Conservation (phyloP, 1,140 invertebrate genomes). For the Stegodyphus dumicola region DNA sequence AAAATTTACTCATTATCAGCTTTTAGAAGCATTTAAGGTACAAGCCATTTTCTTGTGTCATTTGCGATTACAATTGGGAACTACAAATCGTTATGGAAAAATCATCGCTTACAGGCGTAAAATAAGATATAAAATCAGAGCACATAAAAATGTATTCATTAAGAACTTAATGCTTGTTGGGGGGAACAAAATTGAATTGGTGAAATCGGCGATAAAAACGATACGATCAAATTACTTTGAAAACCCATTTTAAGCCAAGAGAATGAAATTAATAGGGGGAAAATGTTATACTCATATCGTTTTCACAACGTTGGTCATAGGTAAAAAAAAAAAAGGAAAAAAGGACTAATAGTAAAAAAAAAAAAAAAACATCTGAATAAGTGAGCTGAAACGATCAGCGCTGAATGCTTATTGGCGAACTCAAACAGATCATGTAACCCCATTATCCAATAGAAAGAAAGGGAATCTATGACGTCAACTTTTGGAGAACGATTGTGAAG, state of each 20-base stretch:
- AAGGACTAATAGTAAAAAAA: not conserved
- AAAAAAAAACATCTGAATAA: conserved; percentile 17
- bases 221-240: conserved; percentile 51
- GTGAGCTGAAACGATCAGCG: conserved; percentile 25
- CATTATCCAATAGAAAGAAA: conserved; percentile 58
- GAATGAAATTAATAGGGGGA: conserved; percentile 54
- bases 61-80: too few relatives aligned
- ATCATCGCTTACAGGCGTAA: too few relatives aligned
- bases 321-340: not conserved
- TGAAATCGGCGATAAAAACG: conserved; percentile 39
- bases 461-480: conserved; percentile 49
- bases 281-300: conserved; percentile 6
- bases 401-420: conserved; percentile 57
- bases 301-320: not conserved
- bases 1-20: too few relatives aligned
- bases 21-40: too few relatives aligned
- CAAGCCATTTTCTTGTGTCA: too few relatives aligned
- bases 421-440: conserved; percentile 54
- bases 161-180: conserved; percentile 9
- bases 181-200: conserved; percentile 41
- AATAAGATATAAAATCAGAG: not conserved
- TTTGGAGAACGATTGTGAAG: conserved; percentile 33
- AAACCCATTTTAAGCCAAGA: conserved; percentile 25
- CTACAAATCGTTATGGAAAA: too few relatives aligned
- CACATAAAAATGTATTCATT: conserved; percentile 50